Conservation (phyloP, 2,797 vertebrate species). For the Phoeniculus purpureus region DNA sequence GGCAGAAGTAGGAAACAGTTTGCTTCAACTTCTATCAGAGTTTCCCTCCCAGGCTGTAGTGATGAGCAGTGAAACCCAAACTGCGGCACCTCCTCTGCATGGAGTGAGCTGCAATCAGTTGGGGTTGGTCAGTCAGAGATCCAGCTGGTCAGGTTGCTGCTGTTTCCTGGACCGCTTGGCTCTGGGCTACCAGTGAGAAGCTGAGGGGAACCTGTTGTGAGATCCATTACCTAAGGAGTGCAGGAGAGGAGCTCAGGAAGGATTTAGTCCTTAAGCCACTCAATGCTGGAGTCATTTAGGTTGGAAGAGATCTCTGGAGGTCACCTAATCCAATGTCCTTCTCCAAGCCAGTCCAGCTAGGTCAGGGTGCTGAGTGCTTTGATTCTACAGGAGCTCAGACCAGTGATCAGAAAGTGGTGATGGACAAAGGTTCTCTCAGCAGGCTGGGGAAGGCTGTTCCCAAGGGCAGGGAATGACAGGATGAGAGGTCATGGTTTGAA, state of each 20-base stretch:
- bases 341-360: background rate
- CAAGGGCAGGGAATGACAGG: too few species aligned
- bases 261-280: constrained; percentile 34
- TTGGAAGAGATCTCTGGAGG: constrained; percentile 31
- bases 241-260: constrained; percentile 20
- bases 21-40: background rate
- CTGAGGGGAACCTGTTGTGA: background rate
- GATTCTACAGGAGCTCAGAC: background rate
- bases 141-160: background rate
- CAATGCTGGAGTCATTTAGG: constrained; percentile 29
- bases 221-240: constrained; percentile 31
- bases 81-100: background rate
- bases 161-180: background rate
- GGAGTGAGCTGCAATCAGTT: background rate
- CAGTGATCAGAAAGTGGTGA: background rate
- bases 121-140: background rate
- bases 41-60: background rate
- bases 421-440: background rate
- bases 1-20: background rate
- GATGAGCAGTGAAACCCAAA: background rate
- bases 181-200: background rate
- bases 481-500: too few species aligned
- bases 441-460: too few species aligned
- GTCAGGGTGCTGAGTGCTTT: background rate
- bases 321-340: constrained; percentile 30